These are phyloP conservation scores for Dinocampus coccinellae DNA, from an alignment of 2,888 invertebrate genomes.

Conservation along the genomic window DNA sequence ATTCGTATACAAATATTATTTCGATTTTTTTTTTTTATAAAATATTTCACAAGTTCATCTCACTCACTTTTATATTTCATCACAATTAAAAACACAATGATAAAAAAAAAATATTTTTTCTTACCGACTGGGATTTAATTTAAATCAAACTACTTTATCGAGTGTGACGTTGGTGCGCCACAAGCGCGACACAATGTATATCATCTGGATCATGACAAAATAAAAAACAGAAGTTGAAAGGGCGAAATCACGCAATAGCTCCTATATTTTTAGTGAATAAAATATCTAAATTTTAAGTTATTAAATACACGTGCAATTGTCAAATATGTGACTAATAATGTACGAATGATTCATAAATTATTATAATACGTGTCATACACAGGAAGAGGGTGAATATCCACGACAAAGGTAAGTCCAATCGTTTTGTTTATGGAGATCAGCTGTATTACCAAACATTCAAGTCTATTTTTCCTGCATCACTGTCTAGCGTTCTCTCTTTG, in stretches of 20 bases:
- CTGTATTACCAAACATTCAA: conserved; percentile 60
- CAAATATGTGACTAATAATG: conserved; percentile 56
- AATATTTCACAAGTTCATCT: no score
- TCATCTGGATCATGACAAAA: conserved; percentile 7
- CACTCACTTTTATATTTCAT: no score
- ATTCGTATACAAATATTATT: no score
- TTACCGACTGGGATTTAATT: neutral
- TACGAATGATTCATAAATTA: conserved; percentile 46
- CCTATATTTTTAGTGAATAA: conserved; percentile 54
- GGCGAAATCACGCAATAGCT: conserved; percentile 55
- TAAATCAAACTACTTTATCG: neutral
- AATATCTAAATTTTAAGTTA: conserved; percentile 60
- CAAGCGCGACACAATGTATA: neutral
- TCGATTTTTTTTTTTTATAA: no score
- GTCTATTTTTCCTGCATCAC: conserved; percentile 48
- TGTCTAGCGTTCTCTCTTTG: conserved; percentile 34
- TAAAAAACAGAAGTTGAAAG: conserved; percentile 50
- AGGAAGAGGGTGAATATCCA: conserved; percentile 42
- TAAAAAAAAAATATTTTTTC: neutral
- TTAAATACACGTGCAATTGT: conserved; percentile 43
- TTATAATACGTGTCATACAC: conserved; percentile 48
- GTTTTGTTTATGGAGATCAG: conserved; percentile 68
- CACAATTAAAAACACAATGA: no score
- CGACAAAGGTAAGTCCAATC: conserved; percentile 58
- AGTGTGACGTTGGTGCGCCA: neutral